phyloP scores from a whole-genome alignment of 1,140 invertebrate species.

The Ceratosolen fusciceps region DNA sequence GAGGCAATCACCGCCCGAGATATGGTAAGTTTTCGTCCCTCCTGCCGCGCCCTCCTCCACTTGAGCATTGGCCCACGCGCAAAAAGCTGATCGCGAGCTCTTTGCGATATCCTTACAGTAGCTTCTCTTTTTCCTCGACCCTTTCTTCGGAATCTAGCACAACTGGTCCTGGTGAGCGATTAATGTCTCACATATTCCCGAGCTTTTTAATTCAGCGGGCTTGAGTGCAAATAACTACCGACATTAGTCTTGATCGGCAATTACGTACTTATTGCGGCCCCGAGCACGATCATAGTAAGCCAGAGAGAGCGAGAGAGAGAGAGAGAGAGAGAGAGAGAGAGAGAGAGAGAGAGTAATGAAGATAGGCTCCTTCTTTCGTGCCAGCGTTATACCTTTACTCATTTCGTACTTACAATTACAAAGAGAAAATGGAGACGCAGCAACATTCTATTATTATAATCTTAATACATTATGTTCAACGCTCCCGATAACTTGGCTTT shows the following conservation, averaged over 20 bases:
- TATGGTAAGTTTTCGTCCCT: neutral
- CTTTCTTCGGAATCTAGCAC: neutral
- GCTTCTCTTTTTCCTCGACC: neutral
- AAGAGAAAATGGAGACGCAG: too few relatives aligned
- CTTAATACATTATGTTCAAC: too few relatives aligned
- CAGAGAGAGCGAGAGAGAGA: too few relatives aligned
- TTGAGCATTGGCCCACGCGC: constrained; percentile 11
- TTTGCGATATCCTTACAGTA: constrained; percentile 14
- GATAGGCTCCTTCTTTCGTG: too few relatives aligned
- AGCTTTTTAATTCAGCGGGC: constrained; percentile 64
- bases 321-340: too few relatives aligned
- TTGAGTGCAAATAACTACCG: constrained; percentile 64
- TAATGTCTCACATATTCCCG: constrained; percentile 59
- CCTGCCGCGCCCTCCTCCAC: constrained; percentile 25
- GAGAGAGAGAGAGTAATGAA: too few relatives aligned
- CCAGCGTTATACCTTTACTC: too few relatives aligned
- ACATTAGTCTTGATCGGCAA: constrained; percentile 65
- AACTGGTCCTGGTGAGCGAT: constrained; percentile 51
- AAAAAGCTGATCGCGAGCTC: constrained; percentile 16
- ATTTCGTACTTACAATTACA: too few relatives aligned
- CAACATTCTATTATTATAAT: too few relatives aligned
- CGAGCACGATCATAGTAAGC: neutral
- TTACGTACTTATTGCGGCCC: constrained; percentile 52
- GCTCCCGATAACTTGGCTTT: too few relatives aligned
- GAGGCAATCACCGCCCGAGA: constrained; percentile 65